Evolutionary conservation across 2,888 invertebrate genomes (phyloP), one percentile per base, ranked within the genome.

Genomic region (Agriopis aurantiaria): DNA sequence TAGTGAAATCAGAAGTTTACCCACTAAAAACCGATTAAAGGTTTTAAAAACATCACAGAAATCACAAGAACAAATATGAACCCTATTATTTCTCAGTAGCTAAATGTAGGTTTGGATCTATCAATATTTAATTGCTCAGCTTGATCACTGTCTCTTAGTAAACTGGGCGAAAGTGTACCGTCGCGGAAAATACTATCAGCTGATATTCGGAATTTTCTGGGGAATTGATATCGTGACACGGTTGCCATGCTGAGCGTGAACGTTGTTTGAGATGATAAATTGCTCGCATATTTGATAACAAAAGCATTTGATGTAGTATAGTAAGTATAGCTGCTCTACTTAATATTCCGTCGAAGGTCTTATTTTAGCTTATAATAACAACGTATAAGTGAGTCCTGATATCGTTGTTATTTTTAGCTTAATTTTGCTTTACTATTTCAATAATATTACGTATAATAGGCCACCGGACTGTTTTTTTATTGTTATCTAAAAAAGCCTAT

Each of bases 121-220:
- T 33, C 33, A 33, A 33, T 3, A 33, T 33, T 33, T 33, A 3
- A 33, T 33, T 33, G 33, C 33, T 9, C 14, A 52, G 14, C 40
- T 55, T 33, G 41, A 59, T 58, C 43, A 70, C 70, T 70, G 70
- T 55, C 43, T 67, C 51, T 43, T 7, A 33, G 70, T 86, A 65
- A 58, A 66, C 43, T 33, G 46, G 33, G 83, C 85, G 81, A 77
- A 77, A 78, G 78, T 82, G 82, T 82, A 85, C 81, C 82, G 82
- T 78, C 78, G 83, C 84, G 85, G 85, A 87, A 86, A 87, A 88
- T 83, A 83, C 83, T 84, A 85, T 86, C 81, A 82, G 81, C 76
- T 78, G 79, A 77, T 78, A 73, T 72, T 71, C 56, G 65, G 69
- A 70, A 82, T 82, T 81, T 82, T 80, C 79, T 63, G 55, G 53